phyloP scores from a whole-genome alignment of 2,113 vertebrate species.

The Leucopsar rothschildi region DNA sequence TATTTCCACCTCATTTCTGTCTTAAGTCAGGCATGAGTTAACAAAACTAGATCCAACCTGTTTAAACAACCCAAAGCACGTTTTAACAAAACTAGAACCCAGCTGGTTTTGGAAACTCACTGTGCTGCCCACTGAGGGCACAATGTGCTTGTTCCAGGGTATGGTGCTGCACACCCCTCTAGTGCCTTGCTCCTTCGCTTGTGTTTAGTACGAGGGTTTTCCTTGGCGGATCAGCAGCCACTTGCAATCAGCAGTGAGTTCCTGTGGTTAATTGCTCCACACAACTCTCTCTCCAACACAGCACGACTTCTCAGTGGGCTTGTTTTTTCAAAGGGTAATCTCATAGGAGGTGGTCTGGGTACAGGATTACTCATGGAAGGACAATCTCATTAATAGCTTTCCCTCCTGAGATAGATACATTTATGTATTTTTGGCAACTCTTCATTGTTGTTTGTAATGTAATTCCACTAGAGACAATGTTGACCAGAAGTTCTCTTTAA shows the following conservation, averaged over 20 bases:
- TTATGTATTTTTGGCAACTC: conserved; percentile 26
- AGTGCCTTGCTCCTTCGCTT: accelerated
- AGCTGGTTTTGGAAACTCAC: neutral
- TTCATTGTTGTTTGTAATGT: neutral
- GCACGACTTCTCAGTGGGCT: conserved; percentile 24
- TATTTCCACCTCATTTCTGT: neutral
- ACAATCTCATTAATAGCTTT: conserved; percentile 55
- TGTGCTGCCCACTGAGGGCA: neutral
- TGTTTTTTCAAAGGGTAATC: conserved; percentile 38
- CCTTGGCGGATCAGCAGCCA: neutral
- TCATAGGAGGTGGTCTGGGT: conserved; percentile 38
- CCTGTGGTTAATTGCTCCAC: conserved; percentile 14
- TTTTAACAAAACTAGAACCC: neutral
- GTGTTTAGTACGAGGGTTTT: neutral
- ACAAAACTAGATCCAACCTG: neutral
- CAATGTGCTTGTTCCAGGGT: neutral
- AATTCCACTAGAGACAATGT: neutral
- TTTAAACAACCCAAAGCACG: neutral
- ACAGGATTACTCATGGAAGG: conserved; percentile 34
- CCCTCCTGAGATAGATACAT: neutral
- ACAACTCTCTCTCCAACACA: neutral
- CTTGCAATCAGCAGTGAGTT: conserved; percentile 4
- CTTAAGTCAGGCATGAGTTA: neutral
- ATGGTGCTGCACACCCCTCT: neutral
- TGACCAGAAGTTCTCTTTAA: neutral